Percentiles rank a stretch among this genome's conserved stretches.
phyloP scores from a whole-genome alignment of 2,797 vertebrate genomes.

The Glossophaga mutica region DNA sequence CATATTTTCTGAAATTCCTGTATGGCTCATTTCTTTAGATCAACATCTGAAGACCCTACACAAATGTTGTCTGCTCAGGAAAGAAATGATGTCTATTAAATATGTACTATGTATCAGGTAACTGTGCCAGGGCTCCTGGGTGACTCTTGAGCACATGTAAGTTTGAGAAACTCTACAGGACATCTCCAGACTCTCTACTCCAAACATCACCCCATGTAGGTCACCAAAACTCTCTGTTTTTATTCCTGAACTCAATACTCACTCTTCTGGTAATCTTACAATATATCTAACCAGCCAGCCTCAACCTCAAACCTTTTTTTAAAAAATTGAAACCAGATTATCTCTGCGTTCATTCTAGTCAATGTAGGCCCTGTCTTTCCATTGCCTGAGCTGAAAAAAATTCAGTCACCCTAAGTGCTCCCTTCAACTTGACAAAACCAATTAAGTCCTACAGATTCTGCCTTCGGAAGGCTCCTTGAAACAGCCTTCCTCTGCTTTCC shows the following conservation, averaged over 20 bases:
- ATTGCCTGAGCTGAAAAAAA: background rate
- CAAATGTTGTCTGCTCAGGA: background rate
- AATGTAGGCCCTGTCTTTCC: background rate
- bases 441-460: background rate
- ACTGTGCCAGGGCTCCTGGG: background rate
- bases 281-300: background rate
- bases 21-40: background rate
- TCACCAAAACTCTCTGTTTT: background rate
- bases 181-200: background rate
- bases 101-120: fast-evolving
- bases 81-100: background rate
- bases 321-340: background rate
- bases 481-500: background rate
- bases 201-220: background rate
- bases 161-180: background rate
- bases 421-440: background rate
- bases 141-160: background rate
- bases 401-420: background rate
- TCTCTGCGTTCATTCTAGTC: background rate
- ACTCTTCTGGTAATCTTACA: background rate
- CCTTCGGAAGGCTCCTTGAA: background rate
- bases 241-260: background rate
- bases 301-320: background rate
- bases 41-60: background rate
- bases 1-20: background rate